Evolutionary conservation across 2,113 vertebrate genomes (phyloP).

Genomic region (Camelus bactrianus): DNA sequence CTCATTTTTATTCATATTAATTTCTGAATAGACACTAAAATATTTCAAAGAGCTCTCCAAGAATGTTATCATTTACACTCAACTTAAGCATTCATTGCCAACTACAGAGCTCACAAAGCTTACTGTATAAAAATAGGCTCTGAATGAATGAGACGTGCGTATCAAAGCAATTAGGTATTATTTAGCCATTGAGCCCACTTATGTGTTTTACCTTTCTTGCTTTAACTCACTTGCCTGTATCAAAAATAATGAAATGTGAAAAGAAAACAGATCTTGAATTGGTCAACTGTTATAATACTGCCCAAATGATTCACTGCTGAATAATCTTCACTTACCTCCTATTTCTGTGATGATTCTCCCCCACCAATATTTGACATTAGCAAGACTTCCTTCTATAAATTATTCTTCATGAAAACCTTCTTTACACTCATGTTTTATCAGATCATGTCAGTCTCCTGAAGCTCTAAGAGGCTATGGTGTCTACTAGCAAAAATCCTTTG

Average conservation of each 20-base stretch:
- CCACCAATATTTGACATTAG: neutral
- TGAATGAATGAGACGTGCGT: neutral
- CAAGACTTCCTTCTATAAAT: conserved; percentile 35
- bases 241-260: conserved; percentile 32
- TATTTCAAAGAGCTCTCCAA: conserved; percentile 59
- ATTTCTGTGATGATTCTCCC: neutral
- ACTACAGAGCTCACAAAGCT: conserved; percentile 28
- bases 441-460: neutral
- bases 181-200: neutral
- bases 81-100: conserved; percentile 49
- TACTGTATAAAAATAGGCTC: conserved; percentile 58
- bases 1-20: conserved; percentile 73
- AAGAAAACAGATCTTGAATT: conserved; percentile 21
- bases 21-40: conserved; percentile 70
- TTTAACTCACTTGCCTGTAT: neutral
- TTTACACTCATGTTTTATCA: neutral
- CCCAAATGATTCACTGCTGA: neutral
- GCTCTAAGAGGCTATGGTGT: neutral
- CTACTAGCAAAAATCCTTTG: conserved; percentile 23
- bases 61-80: conserved; percentile 71
- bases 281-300: neutral
- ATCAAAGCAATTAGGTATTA: conserved; percentile 35
- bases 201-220: neutral
- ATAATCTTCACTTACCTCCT: neutral
- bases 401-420: neutral